Evolutionary conservation across 2,113 vertebrate species (phyloP).

Genomic region (Neomonachus schauinslandi): DNA sequence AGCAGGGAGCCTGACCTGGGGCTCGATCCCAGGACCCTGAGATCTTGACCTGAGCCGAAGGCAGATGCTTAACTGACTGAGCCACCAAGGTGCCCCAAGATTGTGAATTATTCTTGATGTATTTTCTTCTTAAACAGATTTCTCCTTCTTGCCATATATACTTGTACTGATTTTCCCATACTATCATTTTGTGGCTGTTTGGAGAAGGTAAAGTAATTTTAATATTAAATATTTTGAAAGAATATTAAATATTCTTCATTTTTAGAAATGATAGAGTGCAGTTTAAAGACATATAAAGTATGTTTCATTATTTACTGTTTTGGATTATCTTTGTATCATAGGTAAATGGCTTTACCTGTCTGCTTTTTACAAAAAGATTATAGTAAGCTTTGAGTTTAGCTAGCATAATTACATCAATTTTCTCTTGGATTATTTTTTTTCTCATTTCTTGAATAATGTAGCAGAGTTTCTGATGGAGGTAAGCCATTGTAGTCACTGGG

Average conservation of each 20-base stretch:
- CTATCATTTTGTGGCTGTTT: background rate
- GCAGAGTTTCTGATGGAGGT: background rate
- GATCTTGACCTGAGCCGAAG: background rate
- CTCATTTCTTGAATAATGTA: background rate
- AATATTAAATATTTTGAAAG: conserved; percentile 33
- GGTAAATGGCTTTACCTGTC: background rate
- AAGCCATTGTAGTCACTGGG: background rate
- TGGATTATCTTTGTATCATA: conserved; percentile 22
- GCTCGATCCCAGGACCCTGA: background rate
- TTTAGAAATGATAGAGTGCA: conserved; percentile 25
- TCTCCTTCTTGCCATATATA: background rate
- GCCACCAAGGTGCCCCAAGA: background rate
- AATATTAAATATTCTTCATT: background rate
- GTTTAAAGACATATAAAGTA: background rate
- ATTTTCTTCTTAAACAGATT: conserved; percentile 21
- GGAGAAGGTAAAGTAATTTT: conserved; percentile 22
- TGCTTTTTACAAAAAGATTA: conserved; percentile 23
- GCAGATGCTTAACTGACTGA: background rate
- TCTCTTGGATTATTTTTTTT: background rate
- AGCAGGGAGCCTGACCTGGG: no score
- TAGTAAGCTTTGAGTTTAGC: conserved; percentile 11
- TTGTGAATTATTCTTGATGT: conserved; percentile 34
- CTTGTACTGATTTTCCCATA: background rate
- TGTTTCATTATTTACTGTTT: conserved; percentile 11
- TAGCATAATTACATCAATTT: conserved; percentile 22